phyloP scores from a whole-genome alignment of 2,113 vertebrate genomes.

The Perca flavescens region DNA sequence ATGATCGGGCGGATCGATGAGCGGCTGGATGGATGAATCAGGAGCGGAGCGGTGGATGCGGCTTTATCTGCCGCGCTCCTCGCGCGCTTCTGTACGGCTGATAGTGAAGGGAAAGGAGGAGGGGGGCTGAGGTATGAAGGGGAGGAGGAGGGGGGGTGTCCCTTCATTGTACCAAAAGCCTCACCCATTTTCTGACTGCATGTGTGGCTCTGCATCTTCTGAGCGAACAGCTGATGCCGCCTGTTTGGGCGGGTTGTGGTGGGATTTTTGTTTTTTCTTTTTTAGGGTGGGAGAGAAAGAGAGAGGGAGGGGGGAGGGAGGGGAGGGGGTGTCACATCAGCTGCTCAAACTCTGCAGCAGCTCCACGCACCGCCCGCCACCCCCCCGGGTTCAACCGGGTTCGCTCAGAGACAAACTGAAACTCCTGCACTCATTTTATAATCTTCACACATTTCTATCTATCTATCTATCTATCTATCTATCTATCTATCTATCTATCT shows the following conservation, averaged over 20 bases:
- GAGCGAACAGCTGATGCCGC: constrained; percentile 56
- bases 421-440: too few species aligned
- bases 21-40: constrained; percentile 21
- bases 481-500: not conserved
- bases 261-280: not conserved
- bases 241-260: constrained; percentile 43
- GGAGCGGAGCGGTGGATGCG: constrained; percentile 29
- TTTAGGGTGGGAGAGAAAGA: too few species aligned
- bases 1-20: constrained; percentile 13
- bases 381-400: constrained; percentile 60
- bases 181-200: constrained; percentile 62
- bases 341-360: constrained; percentile 65
- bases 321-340: constrained; percentile 19
- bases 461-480: constrained; percentile 3
- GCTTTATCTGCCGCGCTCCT: constrained; percentile 23
- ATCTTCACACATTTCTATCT: not conserved
- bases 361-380: constrained; percentile 31
- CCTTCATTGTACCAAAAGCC: constrained; percentile 39
- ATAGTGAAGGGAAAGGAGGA: not conserved
- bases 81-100: not conserved
- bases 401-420: constrained; percentile 5
- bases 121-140: too few species aligned
- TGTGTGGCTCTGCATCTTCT: constrained; percentile 29
- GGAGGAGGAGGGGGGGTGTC: not conserved
- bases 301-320: too few species aligned